Conservation (phyloP, 2,888 invertebrate genomes). For the Xanthorhoe spadicearia region DNA sequence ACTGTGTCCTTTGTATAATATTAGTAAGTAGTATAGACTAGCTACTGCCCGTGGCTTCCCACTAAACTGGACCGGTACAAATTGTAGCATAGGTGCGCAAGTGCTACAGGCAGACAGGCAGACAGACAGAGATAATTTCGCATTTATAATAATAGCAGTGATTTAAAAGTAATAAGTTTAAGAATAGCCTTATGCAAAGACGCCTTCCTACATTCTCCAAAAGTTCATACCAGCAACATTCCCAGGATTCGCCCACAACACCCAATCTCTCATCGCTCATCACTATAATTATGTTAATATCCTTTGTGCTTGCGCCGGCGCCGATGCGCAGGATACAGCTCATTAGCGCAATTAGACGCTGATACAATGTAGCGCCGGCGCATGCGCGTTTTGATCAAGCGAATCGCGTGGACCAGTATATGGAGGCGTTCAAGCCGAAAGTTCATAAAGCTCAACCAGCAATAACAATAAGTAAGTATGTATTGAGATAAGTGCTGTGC, state of each 20-base stretch:
- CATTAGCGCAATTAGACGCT: constrained; percentile 75
- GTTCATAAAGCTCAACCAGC: neutral
- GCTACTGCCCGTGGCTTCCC: too few species aligned
- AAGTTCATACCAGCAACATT: constrained; percentile 5
- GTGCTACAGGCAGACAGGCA: too few species aligned
- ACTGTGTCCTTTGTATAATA: too few species aligned
- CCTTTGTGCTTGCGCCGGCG: constrained; percentile 54
- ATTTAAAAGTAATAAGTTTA: too few species aligned
- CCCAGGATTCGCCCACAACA: constrained; percentile 30
- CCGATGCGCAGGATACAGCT: constrained; percentile 67
- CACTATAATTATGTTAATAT: constrained; percentile 45
- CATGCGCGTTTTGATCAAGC: constrained; percentile 34
- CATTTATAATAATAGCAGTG: too few species aligned
- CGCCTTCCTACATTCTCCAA: neutral
- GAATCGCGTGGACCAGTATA: constrained; percentile 6
- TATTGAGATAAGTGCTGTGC: neutral
- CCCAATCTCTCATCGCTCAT: constrained; percentile 40
- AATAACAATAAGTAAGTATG: too few species aligned
- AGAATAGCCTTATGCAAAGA: neutral
- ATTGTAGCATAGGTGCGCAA: too few species aligned
- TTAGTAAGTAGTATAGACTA: too few species aligned
- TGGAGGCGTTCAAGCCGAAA: constrained; percentile 6
- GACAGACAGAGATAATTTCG: too few species aligned
- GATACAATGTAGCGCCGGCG: constrained; percentile 56
- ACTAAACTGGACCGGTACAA: too few species aligned